Percentiles rank a stretch among this genome's conserved stretches.
These are phyloP conservation scores for Mellilla xanthometata DNA, from an alignment of 2,888 invertebrate genomes.

Conservation along the genomic window DNA sequence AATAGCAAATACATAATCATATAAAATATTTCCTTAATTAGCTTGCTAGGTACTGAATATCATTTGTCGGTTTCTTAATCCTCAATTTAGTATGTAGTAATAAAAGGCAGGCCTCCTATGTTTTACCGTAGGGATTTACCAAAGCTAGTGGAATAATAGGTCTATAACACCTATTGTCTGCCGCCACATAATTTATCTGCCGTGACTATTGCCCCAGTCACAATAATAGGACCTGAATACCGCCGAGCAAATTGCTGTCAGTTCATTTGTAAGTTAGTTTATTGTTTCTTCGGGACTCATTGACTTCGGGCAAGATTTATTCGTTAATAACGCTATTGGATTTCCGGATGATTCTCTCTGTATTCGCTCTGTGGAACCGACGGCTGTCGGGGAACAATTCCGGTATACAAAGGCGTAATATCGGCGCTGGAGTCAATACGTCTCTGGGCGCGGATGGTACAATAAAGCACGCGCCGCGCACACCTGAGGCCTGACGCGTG, in stretches of 20 bases:
- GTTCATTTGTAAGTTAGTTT: slow-evolving; percentile 45
- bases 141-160: slow-evolving; percentile 46
- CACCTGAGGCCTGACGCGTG: slow-evolving; percentile 62
- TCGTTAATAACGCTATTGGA: slow-evolving; percentile 39
- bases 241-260: slow-evolving; percentile 39
- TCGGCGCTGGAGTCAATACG: slow-evolving; percentile 42
- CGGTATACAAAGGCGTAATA: slow-evolving; percentile 35
- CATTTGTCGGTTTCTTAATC: too few species aligned
- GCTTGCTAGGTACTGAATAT: too few species aligned
- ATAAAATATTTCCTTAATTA: too few species aligned
- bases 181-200: slow-evolving; percentile 47
- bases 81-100: slow-evolving; percentile 2
- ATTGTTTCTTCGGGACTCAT: slow-evolving; percentile 40
- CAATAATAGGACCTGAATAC: slow-evolving; percentile 33
- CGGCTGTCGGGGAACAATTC: slow-evolving; percentile 43
- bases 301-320: slow-evolving; percentile 30
- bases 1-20: too few species aligned
- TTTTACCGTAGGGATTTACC: slow-evolving; percentile 43
- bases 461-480: slow-evolving; percentile 52
- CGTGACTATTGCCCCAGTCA: slow-evolving; percentile 37
- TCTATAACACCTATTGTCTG: slow-evolving; percentile 44
- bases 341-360: slow-evolving; percentile 31
- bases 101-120: slow-evolving; percentile 21
- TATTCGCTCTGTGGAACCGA: slow-evolving; percentile 37
- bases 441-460: slow-evolving; percentile 41